Percentiles rank a stretch among this genome's conserved stretches.
Conservation (phyloP, 2,888 invertebrate genomes). For the Drosophila nr. medialis region DNA sequence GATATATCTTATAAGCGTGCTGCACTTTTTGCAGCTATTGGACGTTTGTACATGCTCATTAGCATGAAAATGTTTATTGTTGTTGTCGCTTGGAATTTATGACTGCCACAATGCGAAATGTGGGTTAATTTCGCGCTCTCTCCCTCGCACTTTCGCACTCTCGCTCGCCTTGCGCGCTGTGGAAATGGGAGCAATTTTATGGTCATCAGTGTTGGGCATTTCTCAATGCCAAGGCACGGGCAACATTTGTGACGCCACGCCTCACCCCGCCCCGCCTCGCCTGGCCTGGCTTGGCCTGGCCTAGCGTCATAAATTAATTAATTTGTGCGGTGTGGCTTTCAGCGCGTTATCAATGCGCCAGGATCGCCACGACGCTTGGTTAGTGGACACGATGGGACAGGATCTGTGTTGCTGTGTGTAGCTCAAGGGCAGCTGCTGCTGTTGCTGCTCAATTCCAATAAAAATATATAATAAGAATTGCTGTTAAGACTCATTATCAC, state of each 20-base stretch:
- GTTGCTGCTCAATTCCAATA: slow-evolving; percentile 61
- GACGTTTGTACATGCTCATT: slow-evolving; percentile 75
- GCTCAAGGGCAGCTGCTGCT: slow-evolving; percentile 78
- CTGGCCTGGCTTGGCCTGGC: slow-evolving; percentile 12
- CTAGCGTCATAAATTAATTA: slow-evolving; percentile 82
- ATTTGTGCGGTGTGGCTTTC: slow-evolving; percentile 83
- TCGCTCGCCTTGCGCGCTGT: not conserved
- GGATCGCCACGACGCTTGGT: slow-evolving; percentile 48
- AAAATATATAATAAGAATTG: slow-evolving; percentile 69
- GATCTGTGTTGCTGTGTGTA: slow-evolving; percentile 26
- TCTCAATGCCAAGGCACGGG: slow-evolving; percentile 65
- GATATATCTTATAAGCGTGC: slow-evolving; percentile 9
- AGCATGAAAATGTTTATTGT: slow-evolving; percentile 72
- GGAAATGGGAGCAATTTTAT: slow-evolving; percentile 73
- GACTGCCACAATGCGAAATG: slow-evolving; percentile 72
- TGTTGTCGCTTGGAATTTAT: slow-evolving; percentile 64
- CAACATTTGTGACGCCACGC: slow-evolving; percentile 46
- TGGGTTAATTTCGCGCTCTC: slow-evolving; percentile 60
- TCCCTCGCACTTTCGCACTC: not conserved
- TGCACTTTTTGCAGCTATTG: slow-evolving; percentile 34
- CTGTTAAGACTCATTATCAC: slow-evolving; percentile 82
- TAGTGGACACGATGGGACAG: slow-evolving; percentile 15
- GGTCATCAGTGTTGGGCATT: slow-evolving; percentile 75
- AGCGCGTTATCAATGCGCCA: slow-evolving; percentile 68
- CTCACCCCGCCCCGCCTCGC: not conserved